These are phyloP conservation scores for Cydia strobilella DNA, from an alignment of 1,140 invertebrate genomes.

Conservation along the genomic window DNA sequence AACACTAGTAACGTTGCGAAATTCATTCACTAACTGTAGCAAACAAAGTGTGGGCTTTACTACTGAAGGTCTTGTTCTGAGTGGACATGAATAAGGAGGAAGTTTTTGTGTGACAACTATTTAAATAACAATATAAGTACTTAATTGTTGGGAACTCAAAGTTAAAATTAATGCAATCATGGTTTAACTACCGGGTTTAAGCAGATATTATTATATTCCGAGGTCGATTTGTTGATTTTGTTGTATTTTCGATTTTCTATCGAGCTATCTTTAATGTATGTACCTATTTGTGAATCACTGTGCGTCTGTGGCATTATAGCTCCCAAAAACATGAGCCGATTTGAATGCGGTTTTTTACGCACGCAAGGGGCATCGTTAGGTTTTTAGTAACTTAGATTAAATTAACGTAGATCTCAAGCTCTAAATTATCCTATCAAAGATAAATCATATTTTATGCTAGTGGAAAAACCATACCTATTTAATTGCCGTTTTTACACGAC, in stretches of 20 bases:
- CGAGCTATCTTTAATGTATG: too few relatives aligned
- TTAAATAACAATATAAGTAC: conserved; percentile 15
- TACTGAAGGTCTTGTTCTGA: conserved; percentile 3
- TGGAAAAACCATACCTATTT: background rate
- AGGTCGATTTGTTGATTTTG: too few relatives aligned
- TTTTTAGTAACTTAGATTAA: background rate
- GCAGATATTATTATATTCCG: too few relatives aligned
- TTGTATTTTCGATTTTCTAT: too few relatives aligned
- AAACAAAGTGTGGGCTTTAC: conserved; percentile 3
- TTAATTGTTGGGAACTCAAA: background rate
- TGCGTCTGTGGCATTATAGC: too few relatives aligned
- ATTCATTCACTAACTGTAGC: conserved; percentile 35
- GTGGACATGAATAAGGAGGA: conserved; percentile 20
- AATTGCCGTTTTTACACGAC: conserved; percentile 22
- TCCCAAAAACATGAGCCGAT: too few relatives aligned
- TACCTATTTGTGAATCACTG: too few relatives aligned
- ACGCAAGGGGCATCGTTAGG: too few relatives aligned
- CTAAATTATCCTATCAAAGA: background rate
- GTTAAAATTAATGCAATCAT: background rate
- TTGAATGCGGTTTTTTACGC: too few relatives aligned
- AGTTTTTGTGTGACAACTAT: conserved; percentile 4
- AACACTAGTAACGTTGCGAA: conserved; percentile 35
- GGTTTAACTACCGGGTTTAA: background rate
- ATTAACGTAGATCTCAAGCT: background rate
- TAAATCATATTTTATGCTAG: background rate